These are phyloP conservation scores for Stenotaenia linearis DNA, from an alignment of 2,888 invertebrate genomes.

Conservation along the genomic window DNA sequence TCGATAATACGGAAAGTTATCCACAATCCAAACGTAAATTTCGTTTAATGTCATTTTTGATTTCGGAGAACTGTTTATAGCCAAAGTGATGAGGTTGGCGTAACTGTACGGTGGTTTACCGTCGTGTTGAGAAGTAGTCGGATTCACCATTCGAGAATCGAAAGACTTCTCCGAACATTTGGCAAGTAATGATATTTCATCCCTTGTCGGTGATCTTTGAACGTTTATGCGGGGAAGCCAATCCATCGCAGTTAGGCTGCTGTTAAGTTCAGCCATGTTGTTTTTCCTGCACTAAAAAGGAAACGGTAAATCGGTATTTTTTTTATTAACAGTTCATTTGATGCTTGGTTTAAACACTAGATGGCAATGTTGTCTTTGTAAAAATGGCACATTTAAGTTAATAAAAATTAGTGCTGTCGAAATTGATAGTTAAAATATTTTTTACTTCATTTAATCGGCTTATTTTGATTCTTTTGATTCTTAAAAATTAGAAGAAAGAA, in stretches of 20 bases:
- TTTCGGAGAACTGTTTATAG: conserved; percentile 60
- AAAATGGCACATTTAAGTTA: background rate
- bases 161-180: background rate
- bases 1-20: conserved; percentile 65
- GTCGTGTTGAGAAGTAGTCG: conserved; percentile 45
- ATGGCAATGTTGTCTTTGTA: background rate
- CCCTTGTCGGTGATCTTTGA: conserved; percentile 41
- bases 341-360: background rate
- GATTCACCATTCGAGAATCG: background rate
- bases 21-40: conserved; percentile 66
- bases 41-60: conserved; percentile 68
- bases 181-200: background rate
- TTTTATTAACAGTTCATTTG: background rate
- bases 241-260: conserved; percentile 52
- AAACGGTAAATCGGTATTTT: background rate
- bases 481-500: no score
- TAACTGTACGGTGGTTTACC: conserved; percentile 61
- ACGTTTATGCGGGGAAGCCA: conserved; percentile 51
- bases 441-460: no score
- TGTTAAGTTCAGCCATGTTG: conserved; percentile 48
- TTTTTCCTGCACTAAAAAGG: background rate
- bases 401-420: no score
- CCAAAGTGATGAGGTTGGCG: conserved; percentile 63
- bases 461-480: no score
- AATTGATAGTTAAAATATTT: no score